Evolutionary conservation across 2,113 vertebrate species (phyloP), one percentile per base, ranked within the genome.

Genomic region (Salvelinus alpinus): DNA sequence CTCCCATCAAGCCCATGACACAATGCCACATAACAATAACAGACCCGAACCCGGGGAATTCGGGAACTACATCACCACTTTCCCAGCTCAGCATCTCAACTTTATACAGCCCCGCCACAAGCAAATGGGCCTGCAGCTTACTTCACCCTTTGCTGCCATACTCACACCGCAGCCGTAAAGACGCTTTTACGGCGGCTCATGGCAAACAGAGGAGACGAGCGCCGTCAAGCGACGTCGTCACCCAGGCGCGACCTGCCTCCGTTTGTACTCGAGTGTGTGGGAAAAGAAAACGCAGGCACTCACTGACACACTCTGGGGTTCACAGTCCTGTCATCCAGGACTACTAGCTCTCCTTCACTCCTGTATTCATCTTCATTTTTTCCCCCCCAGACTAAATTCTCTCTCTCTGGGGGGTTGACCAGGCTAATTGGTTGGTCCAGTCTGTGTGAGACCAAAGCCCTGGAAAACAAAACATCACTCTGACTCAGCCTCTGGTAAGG

Each of bases 1-100:
- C 83, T 89, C 84, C 70, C 86, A 76, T 92, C 90, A 91, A 90
- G 85, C 81, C 27, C 64, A 78, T 82, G 82, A 88, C 85, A 85
- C 87, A 86, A 87, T 86, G 77, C 80, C 84, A 87, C 84, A 85
- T 89, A 82, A 83, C 81, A 88, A 78, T 71, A 87, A 87, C 77
- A 85, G 12, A 25, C 44, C 48, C 78, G 1, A 0, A 22, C 82
- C 76, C 80, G 2, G 51, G 51, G 51, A 54, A 54, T 18, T 18
- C 9, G 16, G 16, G 38, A 44, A 44, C 38, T 44, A 11, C 38
- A 18, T 18, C 12, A 16, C 13, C 51, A 54, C 51, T 18, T 1
- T 54, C 51, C 51, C 14, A 54, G 51, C 51, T 18, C 13, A 54
- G 16, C 14, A 16, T 44, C 38, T 44, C 9, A 44, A 44, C 9